Conservation (phyloP, 2,888 invertebrate species). For the Thalpophila matura region DNA sequence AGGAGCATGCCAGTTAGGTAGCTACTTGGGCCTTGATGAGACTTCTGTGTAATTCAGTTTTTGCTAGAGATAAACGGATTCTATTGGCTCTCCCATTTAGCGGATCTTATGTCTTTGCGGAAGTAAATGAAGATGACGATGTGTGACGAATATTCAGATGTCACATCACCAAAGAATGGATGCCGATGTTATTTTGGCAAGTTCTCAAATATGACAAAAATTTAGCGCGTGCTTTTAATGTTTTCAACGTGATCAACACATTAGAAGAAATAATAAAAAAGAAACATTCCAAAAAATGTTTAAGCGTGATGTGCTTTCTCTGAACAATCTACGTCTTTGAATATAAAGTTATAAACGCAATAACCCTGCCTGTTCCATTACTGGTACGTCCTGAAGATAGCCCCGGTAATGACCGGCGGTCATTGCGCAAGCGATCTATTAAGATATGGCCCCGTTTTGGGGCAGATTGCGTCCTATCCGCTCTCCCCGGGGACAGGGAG, state of each 20-base stretch:
- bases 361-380: background rate
- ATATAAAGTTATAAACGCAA: background rate
- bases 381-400: slow-evolving; percentile 26
- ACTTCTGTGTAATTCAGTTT: background rate
- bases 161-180: slow-evolving; percentile 31
- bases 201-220: slow-evolving; percentile 42
- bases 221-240: slow-evolving; percentile 28
- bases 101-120: background rate
- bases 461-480: slow-evolving; percentile 37
- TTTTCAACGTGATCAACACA: slow-evolving; percentile 36
- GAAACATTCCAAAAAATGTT: slow-evolving; percentile 18
- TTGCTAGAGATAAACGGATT: background rate
- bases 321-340: background rate
- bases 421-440: slow-evolving; percentile 53
- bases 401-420: slow-evolving; percentile 13
- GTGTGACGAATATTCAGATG: slow-evolving; percentile 18
- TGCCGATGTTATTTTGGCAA: slow-evolving; percentile 51
- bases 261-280: slow-evolving; percentile 24
- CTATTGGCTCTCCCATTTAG: background rate
- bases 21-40: background rate
- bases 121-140: slow-evolving; percentile 10
- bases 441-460: slow-evolving; percentile 53
- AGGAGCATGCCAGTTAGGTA: background rate
- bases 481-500: slow-evolving; percentile 26
- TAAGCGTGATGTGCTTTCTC: slow-evolving; percentile 9